These are phyloP conservation scores for Callospermophilus lateralis DNA, from an alignment of 2,113 vertebrate genomes.

Conservation along the genomic window DNA sequence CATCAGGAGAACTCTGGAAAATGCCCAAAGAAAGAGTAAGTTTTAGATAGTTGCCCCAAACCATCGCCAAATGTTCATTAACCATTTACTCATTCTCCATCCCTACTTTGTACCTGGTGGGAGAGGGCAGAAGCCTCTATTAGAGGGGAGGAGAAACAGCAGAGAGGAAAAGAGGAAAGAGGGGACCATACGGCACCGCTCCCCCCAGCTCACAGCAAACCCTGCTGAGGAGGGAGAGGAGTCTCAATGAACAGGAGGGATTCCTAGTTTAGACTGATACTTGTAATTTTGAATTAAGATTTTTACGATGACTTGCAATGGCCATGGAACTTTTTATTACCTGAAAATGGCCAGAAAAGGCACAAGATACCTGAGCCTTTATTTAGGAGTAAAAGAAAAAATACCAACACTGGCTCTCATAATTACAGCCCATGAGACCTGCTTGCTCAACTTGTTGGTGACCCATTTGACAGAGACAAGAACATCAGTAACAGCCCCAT, in stretches of 20 bases:
- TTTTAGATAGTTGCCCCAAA: not conserved
- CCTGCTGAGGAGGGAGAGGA: not conserved
- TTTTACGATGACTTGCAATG: not conserved
- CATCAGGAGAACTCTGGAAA: not conserved
- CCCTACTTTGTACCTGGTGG: not conserved
- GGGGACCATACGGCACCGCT: not conserved
- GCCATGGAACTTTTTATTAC: not conserved
- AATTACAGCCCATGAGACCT: not conserved
- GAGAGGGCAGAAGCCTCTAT: not conserved
- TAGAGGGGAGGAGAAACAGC: not conserved
- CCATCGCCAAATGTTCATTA: not conserved
- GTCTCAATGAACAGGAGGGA: not conserved
- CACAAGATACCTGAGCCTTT: not conserved
- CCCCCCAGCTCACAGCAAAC: not conserved
- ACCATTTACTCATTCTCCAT: not conserved
- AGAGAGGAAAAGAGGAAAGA: not conserved
- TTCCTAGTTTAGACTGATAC: not conserved
- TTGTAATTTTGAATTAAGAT: slow-evolving; percentile 18
- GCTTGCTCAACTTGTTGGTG: not conserved
- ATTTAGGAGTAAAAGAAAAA: not conserved
- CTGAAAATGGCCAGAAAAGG: not conserved
- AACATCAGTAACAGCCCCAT: not conserved
- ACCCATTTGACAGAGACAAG: not conserved
- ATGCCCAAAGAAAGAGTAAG: not conserved
- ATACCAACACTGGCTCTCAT: not conserved